phyloP scores from a whole-genome alignment of 2,113 vertebrate genomes.

The Plecotus auritus region DNA sequence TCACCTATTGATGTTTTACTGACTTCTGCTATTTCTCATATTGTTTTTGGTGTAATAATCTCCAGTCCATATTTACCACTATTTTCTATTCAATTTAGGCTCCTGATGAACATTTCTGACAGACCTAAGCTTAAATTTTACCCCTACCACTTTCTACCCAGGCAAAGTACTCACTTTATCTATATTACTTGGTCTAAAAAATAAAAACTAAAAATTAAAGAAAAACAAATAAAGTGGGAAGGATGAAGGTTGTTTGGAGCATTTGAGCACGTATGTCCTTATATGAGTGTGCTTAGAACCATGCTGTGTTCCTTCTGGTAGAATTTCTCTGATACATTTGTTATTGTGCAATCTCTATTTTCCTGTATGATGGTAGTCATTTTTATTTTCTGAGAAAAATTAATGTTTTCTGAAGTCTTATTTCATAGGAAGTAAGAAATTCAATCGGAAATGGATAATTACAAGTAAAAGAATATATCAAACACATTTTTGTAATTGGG shows the following conservation, averaged over 20 bases:
- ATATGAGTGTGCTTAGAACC: background rate
- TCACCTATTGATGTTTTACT: background rate
- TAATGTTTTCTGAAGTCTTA: background rate
- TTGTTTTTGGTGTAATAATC: background rate
- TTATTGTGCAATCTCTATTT: background rate
- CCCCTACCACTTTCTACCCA: background rate
- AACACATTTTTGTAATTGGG: background rate
- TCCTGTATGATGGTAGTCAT: background rate
- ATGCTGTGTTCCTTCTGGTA: background rate
- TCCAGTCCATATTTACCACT: background rate
- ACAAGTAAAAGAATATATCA: background rate
- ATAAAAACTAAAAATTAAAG: background rate
- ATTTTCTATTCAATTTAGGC: background rate
- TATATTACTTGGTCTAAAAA: background rate
- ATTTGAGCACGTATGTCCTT: background rate
- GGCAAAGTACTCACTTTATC: background rate
- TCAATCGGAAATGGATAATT: background rate
- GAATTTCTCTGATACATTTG: background rate
- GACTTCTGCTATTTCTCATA: background rate
- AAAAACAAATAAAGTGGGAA: background rate
- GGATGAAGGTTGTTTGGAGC: background rate
- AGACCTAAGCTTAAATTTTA: background rate
- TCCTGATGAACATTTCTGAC: background rate
- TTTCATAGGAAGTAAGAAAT: background rate
- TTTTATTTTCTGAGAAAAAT: background rate